These are phyloP conservation scores for Anomalospiza imberbis DNA, from an alignment of 2,797 vertebrate species.

Conservation along the genomic window DNA sequence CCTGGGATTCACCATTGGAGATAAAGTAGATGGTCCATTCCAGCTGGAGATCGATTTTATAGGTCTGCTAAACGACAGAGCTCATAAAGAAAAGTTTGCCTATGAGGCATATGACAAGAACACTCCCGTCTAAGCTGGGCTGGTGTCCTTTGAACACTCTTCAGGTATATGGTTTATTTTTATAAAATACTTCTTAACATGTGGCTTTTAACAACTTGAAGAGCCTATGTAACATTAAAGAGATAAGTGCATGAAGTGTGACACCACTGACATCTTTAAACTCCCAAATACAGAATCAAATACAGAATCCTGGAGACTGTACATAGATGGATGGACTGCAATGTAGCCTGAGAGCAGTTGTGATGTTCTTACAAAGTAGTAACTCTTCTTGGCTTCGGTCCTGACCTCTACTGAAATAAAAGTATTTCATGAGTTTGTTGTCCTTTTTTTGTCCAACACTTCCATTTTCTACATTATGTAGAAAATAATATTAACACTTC, in stretches of 20 bases:
- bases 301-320: not conserved
- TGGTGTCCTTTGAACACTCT: not conserved
- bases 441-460: not conserved
- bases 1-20: constrained; percentile 89
- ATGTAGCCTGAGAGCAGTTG: not conserved
- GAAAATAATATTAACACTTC: no score
- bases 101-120: constrained; percentile 87
- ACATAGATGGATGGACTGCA: not conserved
- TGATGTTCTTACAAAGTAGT: not conserved
- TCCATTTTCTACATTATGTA: not conserved
- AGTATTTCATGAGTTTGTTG: not conserved
- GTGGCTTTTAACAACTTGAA: not conserved
- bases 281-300: not conserved
- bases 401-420: not conserved
- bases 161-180: not conserved
- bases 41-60: constrained; percentile 94
- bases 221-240: not conserved
- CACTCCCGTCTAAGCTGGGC: constrained; percentile 54
- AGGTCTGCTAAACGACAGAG: constrained; percentile 81
- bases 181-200: not conserved
- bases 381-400: not conserved
- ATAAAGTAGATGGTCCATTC: constrained; percentile 89
- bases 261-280: accelerated
- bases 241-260: not conserved
- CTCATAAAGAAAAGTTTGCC: constrained; percentile 90